Evolutionary conservation across 2,113 vertebrate genomes (phyloP), one percentile per base, ranked within the genome.

Genomic region (Onychostoma macrolepis): DNA sequence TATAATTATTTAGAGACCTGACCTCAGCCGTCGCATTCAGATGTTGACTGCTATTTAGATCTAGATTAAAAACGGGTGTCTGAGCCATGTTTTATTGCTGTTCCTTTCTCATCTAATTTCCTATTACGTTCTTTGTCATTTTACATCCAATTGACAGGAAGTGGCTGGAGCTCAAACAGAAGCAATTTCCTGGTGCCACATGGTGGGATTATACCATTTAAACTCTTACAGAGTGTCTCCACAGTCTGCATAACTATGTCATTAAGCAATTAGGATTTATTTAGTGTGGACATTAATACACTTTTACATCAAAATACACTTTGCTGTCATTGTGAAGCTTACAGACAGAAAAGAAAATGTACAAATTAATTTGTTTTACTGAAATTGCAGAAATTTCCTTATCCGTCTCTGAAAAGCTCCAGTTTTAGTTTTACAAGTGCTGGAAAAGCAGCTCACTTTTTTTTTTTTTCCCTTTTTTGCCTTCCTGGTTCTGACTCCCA

Each of bases 281-380:
- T 87, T 88, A 84, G 38, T 19, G 3, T 48, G 75, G 13, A 87
- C 48, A 87, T 87, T 87, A 61, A 86, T 67, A 63, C 72, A 38
- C 61, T 85, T 43, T 48, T 48, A 43, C 30, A 67, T 43, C n/a
- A 77, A 24, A 63, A 88, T 13, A 65, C 4, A 5, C 38, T 72
- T 61, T 69, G 58, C 58, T 78, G 58, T 76, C 43, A 56, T 36
- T 58, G 36, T 2, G 15, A 21, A 45, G n/a, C 83, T 89, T 36
- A 15, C 33, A 80, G 41, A 61, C 7, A 48, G 11, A 36, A 33
- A 65, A 84, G 1, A 19, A 79, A 71, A 78, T 61, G 5, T 11
- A 56, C 0, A 56, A 13, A 28, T 56, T 58, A 30, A 56, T 41
- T 17, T 56, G 26, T 82, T 83, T 63, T 36, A 87, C 11, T 38